Evolutionary conservation across 2,113 vertebrate genomes (phyloP).

Genomic region (Hyaena hyaena): DNA sequence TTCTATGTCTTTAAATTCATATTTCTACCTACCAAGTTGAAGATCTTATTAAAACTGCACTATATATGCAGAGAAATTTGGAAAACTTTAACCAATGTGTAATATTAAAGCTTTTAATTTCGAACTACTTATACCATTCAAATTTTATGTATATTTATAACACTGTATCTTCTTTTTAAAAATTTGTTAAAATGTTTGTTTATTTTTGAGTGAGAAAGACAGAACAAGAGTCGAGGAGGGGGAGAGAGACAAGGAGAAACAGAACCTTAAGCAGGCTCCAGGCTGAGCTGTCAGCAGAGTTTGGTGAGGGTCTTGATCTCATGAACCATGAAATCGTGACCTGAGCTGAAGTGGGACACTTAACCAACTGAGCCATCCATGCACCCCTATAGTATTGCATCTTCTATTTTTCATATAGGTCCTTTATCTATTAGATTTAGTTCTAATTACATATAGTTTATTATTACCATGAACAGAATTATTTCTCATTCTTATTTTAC

Average conservation of each 20-base stretch:
- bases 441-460: neutral
- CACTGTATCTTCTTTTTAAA: neutral
- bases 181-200: too few species aligned
- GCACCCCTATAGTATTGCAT: neutral
- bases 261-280: too few species aligned
- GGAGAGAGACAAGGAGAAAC: too few species aligned
- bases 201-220: too few species aligned
- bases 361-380: too few species aligned
- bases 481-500: neutral
- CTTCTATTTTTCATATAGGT: neutral
- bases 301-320: fast-evolving
- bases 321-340: too few species aligned
- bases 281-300: too few species aligned
- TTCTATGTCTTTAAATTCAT: neutral
- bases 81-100: neutral
- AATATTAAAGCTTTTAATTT: neutral
- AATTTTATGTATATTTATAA: neutral
- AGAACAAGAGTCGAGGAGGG: too few species aligned
- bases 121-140: neutral
- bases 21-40: neutral
- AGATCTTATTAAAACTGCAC: neutral
- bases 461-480: neutral
- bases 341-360: too few species aligned
- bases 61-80: neutral
- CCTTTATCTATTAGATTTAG: neutral